Conservation (phyloP, 2,888 invertebrate species). For the Perizoma affinitatum region DNA sequence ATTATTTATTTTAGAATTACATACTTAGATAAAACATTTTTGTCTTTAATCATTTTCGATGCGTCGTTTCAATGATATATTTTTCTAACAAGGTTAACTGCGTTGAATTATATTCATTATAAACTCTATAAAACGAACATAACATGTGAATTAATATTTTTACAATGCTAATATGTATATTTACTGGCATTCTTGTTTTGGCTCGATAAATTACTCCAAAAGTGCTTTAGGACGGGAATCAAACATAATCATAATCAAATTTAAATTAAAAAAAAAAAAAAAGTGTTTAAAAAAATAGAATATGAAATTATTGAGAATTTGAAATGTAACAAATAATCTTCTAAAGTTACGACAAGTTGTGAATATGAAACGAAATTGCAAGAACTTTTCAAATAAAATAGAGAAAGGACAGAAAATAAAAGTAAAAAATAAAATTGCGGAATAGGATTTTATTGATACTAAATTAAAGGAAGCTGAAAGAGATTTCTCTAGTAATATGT, state of each 20-base stretch:
- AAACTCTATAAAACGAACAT: slow-evolving; percentile 11
- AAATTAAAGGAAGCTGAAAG: slow-evolving; percentile 68
- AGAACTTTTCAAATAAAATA: neutral
- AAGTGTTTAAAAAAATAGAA: slow-evolving; percentile 22
- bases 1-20: slow-evolving; percentile 58
- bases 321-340: too few species aligned
- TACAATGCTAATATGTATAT: slow-evolving; percentile 8
- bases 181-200: slow-evolving; percentile 15
- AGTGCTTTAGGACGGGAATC: slow-evolving; percentile 43
- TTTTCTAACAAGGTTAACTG: slow-evolving; percentile 26
- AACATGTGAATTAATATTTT: slow-evolving; percentile 16
- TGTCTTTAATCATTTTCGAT: slow-evolving; percentile 54
- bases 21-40: slow-evolving; percentile 55
- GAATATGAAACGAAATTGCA: neutral
- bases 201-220: slow-evolving; percentile 33
- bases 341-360: too few species aligned
- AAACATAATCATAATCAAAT: slow-evolving; percentile 36
- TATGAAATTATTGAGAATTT: neutral
- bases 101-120: slow-evolving; percentile 34
- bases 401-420: slow-evolving; percentile 6
- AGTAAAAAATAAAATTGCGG: slow-evolving; percentile 18
- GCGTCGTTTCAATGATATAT: slow-evolving; percentile 52
- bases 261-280: too few species aligned
- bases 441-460: slow-evolving; percentile 51
- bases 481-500: slow-evolving; percentile 55